A percentile compares a stretch with the other conserved stretches of the same genome.
These are phyloP conservation scores for Lutjanus erythropterus DNA, from an alignment of 2,113 vertebrate species.

Conservation along the genomic window DNA sequence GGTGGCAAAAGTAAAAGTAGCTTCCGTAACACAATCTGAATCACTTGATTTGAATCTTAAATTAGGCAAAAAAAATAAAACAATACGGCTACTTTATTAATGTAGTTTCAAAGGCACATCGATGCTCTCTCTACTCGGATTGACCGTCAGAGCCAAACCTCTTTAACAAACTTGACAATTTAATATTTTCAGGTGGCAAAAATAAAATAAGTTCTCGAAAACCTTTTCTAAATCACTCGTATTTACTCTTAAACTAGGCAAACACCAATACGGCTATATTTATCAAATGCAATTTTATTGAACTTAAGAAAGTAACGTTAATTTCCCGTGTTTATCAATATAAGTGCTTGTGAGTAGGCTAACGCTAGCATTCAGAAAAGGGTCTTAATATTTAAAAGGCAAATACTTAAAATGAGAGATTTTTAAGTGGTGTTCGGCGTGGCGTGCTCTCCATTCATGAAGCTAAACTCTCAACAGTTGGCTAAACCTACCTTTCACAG, in stretches of 20 bases:
- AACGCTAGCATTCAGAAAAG: not conserved
- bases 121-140: not conserved
- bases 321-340: not conserved
- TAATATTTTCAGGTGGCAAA: not conserved
- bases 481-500: slow-evolving; percentile 37
- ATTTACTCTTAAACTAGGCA: not conserved
- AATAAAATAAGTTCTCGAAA: not conserved
- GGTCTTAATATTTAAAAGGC: not conserved
- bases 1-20: not conserved
- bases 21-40: no score
- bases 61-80: not conserved
- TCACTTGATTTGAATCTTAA: not conserved
- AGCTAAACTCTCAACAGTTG: not conserved
- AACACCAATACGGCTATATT: not conserved
- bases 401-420: not conserved
- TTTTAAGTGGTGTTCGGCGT: not conserved
- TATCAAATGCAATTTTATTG: not conserved
- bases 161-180: not conserved
- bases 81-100: not conserved
- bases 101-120: no score
- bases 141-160: not conserved
- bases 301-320: not conserved
- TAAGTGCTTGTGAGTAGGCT: not conserved
- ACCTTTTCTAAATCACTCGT: rapidly evolving
- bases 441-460: not conserved